Conservation (phyloP, 2,113 vertebrate species). For the Gymnobelideus leadbeateri region DNA sequence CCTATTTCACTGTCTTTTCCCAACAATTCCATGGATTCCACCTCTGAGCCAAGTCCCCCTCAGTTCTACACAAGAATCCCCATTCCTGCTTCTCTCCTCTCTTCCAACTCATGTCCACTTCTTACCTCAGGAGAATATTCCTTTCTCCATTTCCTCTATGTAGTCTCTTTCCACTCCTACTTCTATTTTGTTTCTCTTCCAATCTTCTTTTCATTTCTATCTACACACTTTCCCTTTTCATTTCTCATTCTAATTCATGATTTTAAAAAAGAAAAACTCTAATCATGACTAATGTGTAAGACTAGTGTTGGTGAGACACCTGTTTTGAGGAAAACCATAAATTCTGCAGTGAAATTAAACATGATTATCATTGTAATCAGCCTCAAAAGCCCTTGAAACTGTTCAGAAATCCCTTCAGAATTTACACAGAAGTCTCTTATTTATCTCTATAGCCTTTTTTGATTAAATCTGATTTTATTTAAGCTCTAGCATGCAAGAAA, state of each 20-base stretch:
- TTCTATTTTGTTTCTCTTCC: not conserved
- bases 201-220: not conserved
- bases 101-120: not conserved
- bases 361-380: not conserved
- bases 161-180: not conserved
- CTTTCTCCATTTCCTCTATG: not conserved
- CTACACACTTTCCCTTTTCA: not conserved
- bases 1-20: not conserved
- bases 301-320: not conserved
- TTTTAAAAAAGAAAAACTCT: not conserved
- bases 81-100: not conserved
- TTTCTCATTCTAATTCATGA: not conserved
- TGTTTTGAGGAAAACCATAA: not conserved
- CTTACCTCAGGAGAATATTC: not conserved
- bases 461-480: not conserved
- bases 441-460: not conserved
- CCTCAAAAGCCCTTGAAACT: not conserved
- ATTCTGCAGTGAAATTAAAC: not conserved
- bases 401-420: conserved; percentile 4
- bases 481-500: not conserved
- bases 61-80: not conserved
- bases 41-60: not conserved
- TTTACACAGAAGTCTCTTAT: conserved; percentile 1
- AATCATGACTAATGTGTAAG: not conserved
- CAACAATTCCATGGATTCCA: not conserved